Evolutionary conservation across 2,797 vertebrate species (phyloP).

Genomic region (Hephaestus fuliginosus): DNA sequence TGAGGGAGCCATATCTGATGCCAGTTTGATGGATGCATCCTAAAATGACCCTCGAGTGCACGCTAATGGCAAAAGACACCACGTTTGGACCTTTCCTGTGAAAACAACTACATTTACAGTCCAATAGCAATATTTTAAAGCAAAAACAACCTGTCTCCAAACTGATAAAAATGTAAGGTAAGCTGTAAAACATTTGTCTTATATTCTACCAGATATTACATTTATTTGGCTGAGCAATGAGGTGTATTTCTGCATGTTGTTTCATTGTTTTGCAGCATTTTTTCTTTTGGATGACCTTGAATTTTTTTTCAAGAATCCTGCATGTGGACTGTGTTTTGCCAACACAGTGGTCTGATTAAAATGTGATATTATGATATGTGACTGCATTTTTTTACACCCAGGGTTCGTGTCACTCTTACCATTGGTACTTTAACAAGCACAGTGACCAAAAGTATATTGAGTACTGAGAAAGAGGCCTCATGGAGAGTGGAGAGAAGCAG

Average conservation of each 20-base stretch:
- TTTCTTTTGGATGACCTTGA: not conserved
- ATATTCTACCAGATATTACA: not conserved
- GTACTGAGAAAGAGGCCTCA: not conserved
- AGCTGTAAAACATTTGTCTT: not conserved
- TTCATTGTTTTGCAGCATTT: not conserved
- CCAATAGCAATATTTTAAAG: not conserved
- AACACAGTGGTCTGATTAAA: not conserved
- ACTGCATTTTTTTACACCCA: not conserved
- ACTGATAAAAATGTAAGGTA: not conserved
- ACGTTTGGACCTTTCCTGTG: not conserved
- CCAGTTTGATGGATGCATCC: conserved; percentile 40
- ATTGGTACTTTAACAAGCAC: not conserved
- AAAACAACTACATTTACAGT: not conserved
- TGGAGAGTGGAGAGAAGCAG: not conserved
- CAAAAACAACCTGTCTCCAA: no score
- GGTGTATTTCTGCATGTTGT: no score
- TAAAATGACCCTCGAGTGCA: not conserved
- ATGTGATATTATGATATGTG: no score
- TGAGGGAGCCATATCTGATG: conserved; percentile 37
- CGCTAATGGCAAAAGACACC: not conserved
- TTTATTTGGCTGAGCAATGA: not conserved
- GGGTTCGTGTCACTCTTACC: not conserved
- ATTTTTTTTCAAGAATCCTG: no score
- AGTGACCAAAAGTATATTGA: not conserved
- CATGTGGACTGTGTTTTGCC: no score